Percentiles rank a stretch among this genome's conserved stretches.
These are phyloP conservation scores for Brenthis hecate DNA, from an alignment of 2,888 invertebrate species.

Conservation along the genomic window DNA sequence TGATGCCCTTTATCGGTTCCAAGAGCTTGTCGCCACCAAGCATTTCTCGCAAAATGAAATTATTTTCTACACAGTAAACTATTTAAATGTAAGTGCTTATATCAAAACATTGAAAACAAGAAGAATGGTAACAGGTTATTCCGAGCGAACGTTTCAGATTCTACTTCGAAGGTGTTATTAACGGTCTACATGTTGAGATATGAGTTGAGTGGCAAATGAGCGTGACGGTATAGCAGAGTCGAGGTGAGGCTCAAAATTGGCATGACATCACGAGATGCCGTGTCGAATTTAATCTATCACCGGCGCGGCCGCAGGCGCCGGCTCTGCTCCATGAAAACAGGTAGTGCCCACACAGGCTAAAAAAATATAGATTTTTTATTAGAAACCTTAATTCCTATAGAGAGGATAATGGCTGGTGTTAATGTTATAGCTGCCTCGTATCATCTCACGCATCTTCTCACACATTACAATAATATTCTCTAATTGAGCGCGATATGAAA, in stretches of 20 bases:
- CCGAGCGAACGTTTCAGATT: slow-evolving; percentile 38
- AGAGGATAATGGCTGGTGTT: slow-evolving; percentile 57
- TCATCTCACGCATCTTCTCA: slow-evolving; percentile 53
- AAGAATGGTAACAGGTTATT: slow-evolving; percentile 23
- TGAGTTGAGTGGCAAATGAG: slow-evolving; percentile 56
- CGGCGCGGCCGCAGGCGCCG: slow-evolving; percentile 71
- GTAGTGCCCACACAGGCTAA: slow-evolving; percentile 62
- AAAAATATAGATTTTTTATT: slow-evolving; percentile 48
- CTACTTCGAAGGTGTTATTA: slow-evolving; percentile 63
- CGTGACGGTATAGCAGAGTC: slow-evolving; percentile 67
- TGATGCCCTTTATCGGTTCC: slow-evolving; percentile 76
- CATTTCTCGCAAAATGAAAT: slow-evolving; percentile 74
- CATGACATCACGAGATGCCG: slow-evolving; percentile 80
- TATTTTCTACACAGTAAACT: slow-evolving; percentile 52
- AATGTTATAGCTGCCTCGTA: slow-evolving; percentile 53
- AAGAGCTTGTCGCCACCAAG: slow-evolving; percentile 72
- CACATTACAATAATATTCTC: slow-evolving; percentile 39
- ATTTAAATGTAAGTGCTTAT: slow-evolving; percentile 8
- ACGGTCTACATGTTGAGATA: slow-evolving; percentile 52
- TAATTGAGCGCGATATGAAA: slow-evolving; percentile 28
- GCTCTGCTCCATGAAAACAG: slow-evolving; percentile 51
- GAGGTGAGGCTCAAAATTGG: slow-evolving; percentile 69
- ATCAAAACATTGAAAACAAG: slow-evolving; percentile 6
- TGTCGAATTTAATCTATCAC: slow-evolving; percentile 82
- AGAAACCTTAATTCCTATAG: slow-evolving; percentile 55